These are phyloP conservation scores for Diarsia brunnea DNA, from an alignment of 2,888 invertebrate genomes.

Conservation along the genomic window DNA sequence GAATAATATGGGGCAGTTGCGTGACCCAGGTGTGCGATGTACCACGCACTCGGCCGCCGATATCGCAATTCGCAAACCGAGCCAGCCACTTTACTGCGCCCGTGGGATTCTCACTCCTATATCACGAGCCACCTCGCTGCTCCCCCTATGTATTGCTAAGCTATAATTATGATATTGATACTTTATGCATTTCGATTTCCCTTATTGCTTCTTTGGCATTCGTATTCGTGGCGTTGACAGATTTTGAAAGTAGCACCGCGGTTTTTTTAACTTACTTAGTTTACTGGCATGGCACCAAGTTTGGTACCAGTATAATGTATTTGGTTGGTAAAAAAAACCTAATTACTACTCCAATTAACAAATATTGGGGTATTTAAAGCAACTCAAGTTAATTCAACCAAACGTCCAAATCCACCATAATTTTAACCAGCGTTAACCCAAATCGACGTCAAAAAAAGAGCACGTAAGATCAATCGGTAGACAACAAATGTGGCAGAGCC, in stretches of 20 bases:
- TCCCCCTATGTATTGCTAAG: conserved; percentile 53
- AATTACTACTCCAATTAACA: not conserved
- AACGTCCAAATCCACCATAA: conserved; percentile 27
- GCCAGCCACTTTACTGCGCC: conserved; percentile 79
- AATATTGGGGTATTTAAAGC: not conserved
- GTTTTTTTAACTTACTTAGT: not conserved
- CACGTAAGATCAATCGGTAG: conserved; percentile 68
- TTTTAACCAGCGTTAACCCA: conserved; percentile 40
- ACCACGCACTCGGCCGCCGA: conserved; percentile 62
- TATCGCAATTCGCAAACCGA: conserved; percentile 77
- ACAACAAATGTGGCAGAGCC: conserved; percentile 55
- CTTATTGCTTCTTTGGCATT: conserved; percentile 7
- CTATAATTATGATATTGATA: conserved; percentile 59
- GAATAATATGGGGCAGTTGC: conserved; percentile 62
- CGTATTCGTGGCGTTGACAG: too few relatives aligned
- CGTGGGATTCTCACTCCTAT: conserved; percentile 76
- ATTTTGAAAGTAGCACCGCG: not conserved
- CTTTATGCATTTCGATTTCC: conserved; percentile 50
- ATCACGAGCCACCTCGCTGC: conserved; percentile 65
- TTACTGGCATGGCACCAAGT: not conserved
- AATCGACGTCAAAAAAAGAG: conserved; percentile 55
- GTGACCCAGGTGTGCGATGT: conserved; percentile 79
- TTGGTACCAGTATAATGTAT: not conserved
- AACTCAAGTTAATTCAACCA: conserved; percentile 25
- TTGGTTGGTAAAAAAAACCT: not conserved